Evolutionary conservation across 2,888 invertebrate genomes (phyloP).

Genomic region (Silvanus unidentatus): DNA sequence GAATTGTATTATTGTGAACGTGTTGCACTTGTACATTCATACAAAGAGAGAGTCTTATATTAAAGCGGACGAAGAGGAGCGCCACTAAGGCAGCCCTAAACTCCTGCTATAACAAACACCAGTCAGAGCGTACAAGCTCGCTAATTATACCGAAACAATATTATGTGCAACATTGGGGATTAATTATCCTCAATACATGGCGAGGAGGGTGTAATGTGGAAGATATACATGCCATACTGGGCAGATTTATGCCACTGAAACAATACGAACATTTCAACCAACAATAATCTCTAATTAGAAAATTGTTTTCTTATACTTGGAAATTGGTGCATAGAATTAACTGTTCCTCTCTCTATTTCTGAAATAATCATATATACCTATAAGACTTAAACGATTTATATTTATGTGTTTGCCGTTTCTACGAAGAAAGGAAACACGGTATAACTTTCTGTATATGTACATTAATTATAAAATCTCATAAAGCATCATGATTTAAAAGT

Average conservation of each 20-base stretch:
- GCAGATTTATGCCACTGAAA: conserved; percentile 28
- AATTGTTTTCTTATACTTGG: no score
- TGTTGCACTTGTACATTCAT: no score
- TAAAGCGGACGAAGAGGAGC: conserved; percentile 6
- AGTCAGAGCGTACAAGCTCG: conserved; percentile 42
- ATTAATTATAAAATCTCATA: conserved; percentile 39
- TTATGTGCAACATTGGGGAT: conserved; percentile 46
- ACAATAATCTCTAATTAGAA: conserved; percentile 6
- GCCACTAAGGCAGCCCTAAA: conserved; percentile 23
- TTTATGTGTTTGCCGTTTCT: conserved; percentile 15
- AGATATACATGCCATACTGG: conserved; percentile 31
- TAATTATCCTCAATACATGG: conserved; percentile 45
- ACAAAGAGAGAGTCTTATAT: no score
- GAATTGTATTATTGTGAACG: no score
- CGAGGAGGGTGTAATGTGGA: conserved; percentile 38
- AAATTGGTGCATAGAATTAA: no score
- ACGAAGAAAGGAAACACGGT: conserved; percentile 33
- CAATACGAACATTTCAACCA: conserved; percentile 11
- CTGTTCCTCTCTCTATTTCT: no score
- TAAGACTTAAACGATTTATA: no score
- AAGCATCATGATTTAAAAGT: conserved; percentile 35
- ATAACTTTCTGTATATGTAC: conserved; percentile 34
- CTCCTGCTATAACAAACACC: conserved; percentile 34
- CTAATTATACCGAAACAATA: conserved; percentile 48
- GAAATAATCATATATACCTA: no score